Conservation (phyloP, 2,797 vertebrate species). For the Rhinophrynus dorsalis region DNA sequence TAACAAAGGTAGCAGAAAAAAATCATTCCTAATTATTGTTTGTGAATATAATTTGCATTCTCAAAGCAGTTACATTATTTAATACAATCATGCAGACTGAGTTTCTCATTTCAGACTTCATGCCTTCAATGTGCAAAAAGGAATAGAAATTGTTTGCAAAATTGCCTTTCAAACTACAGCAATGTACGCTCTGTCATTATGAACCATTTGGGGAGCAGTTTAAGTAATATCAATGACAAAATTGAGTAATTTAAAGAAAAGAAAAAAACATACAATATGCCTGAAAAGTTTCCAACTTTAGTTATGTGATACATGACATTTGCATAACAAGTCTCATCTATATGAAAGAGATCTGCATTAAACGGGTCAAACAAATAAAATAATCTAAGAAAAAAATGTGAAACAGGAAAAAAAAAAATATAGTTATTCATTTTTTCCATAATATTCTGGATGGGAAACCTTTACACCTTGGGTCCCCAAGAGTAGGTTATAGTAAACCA, state of each 20-base stretch:
- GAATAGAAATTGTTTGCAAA: background rate
- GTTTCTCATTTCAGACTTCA: slow-evolving; percentile 17
- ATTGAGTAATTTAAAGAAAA: background rate
- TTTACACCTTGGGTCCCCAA: too few species aligned
- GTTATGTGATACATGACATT: too few species aligned
- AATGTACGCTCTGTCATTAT: slow-evolving; percentile 39
- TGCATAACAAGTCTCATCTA: too few species aligned
- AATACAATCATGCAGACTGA: slow-evolving; percentile 51
- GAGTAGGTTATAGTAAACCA: too few species aligned
- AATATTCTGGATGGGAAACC: too few species aligned
- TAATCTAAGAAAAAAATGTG: too few species aligned
- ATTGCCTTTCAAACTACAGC: background rate
- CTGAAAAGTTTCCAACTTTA: too few species aligned
- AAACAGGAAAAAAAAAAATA: too few species aligned
- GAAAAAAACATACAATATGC: too few species aligned
- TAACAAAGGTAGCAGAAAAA: slow-evolving; percentile 64
- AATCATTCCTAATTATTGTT: slow-evolving; percentile 66
- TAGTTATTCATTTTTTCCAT: too few species aligned
- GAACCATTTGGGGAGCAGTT: slow-evolving; percentile 41
- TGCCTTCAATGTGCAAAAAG: slow-evolving; percentile 20
- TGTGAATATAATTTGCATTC: slow-evolving; percentile 62
- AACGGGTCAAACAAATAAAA: too few species aligned
- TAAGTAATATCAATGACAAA: slow-evolving; percentile 27
- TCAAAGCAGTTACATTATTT: slow-evolving; percentile 67
- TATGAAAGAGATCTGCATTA: too few species aligned